Percentiles rank a stretch among this genome's conserved stretches.
Evolutionary conservation across 2,797 vertebrate genomes (phyloP).

Genomic region (Nyctibius grandis): DNA sequence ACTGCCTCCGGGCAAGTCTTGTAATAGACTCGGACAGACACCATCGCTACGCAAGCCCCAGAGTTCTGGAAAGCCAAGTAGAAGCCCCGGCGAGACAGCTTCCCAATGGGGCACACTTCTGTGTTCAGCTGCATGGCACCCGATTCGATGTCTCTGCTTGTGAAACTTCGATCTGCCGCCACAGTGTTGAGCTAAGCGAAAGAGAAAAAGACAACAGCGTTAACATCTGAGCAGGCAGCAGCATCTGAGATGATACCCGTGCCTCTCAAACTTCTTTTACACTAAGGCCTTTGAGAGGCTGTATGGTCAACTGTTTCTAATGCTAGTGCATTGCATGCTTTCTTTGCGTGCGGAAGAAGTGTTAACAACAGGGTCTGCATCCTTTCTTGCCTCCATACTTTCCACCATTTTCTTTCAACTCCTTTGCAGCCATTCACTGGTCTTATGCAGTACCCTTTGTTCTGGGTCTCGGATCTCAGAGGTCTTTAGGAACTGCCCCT

Average conservation of each 20-base stretch:
- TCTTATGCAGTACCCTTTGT: not conserved
- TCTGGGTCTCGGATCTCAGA: not conserved
- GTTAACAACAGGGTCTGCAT: not conserved
- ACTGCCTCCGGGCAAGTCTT: conserved; percentile 69
- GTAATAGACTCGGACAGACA: conserved; percentile 76
- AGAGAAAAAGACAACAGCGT: not conserved
- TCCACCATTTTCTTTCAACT: not conserved
- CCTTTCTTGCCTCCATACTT: not conserved
- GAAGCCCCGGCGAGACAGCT: conserved; percentile 72
- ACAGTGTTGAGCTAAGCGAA: conserved; percentile 71
- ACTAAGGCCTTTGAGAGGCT: not conserved
- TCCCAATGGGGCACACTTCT: conserved; percentile 68
- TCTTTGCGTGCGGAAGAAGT: not conserved
- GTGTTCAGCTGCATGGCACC: conserved; percentile 71
- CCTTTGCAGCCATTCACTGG: not conserved
- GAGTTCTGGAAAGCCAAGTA: conserved; percentile 80
- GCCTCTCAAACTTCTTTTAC: not conserved
- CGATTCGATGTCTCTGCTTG: conserved; percentile 62
- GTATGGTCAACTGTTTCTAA: not conserved
- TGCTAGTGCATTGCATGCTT: not conserved
- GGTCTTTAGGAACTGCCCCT: not conserved
- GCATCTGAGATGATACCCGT: not conserved
- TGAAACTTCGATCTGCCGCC: conserved; percentile 77
- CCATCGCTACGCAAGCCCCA: conserved; percentile 73
- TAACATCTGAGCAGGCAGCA: not conserved